Base-by-base conservation (phyloP, 2,113 vertebrate species). In the Hassar affinis region DNA sequence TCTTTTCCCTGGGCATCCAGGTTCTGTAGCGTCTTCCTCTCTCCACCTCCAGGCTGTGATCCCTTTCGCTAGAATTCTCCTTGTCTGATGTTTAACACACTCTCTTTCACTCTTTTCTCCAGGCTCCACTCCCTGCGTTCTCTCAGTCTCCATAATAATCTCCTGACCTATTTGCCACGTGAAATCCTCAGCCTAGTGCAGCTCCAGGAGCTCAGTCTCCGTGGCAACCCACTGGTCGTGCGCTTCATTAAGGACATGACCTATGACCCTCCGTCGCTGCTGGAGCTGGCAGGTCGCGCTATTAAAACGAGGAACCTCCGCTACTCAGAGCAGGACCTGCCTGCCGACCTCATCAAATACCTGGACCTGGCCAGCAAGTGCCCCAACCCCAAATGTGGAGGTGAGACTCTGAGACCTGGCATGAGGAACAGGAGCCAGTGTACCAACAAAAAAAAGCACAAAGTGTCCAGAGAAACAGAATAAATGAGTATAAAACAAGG, bases 111-210 rank as follows among this genome's bases (percentile, higher is more conserved):
- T 72, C 25, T 15, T 4, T 27, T 25, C 74, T 47, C 64, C 75
- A 99, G 98, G 91, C 93, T 99, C 82, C 92, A 97, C 92, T 97
- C 97, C 0, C 93, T 99, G 91, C 96, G 96, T 38, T 99, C 98
- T 22, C 94, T 99, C 51, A 99, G 98, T 87, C 96, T 99, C 49
- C 98, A 99, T 90, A 99, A 99, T 91, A 99, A 99, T 91, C 90
- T 99, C 86, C 94, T 99, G 86, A 98, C 97, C 1, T 99, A 98
- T 91, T 94, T 99, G 82, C 98, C 98, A 20, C 95, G 97, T 27
- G 98, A 99, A 93, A 99, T 99, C 90, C 91, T 94, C 66, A 87
- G 95, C 90, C 93, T 99, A 88, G 94, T 99, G 78, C 96, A 96
- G 78, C 94, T 99, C 77, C 95, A 98, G 51, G 98, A 99, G 91